Base-by-base conservation (phyloP, 2,797 vertebrate genomes). In the Falco concolor region DNA sequence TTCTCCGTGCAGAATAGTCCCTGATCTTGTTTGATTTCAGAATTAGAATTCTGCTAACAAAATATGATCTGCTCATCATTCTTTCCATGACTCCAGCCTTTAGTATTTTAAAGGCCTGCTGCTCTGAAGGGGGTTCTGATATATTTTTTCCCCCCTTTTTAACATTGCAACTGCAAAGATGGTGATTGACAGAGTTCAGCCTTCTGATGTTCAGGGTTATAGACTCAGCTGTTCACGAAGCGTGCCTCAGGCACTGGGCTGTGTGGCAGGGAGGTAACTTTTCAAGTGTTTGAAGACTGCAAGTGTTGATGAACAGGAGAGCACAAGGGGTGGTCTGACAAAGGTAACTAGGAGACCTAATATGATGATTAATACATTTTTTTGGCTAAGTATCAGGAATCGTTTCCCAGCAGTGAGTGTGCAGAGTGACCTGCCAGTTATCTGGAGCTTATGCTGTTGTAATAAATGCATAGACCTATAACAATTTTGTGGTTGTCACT, bases 21-120 rank as follows among this genome's bases (percentile, higher is more conserved):
- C 50, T 68, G 84, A 61, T 95, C 49, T 79, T 79, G 28, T 88
- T 94, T 87, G 79, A 95, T 91, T 73, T 56, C 49, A 74, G 52
- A 70, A 96, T 95, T 94, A 93, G 90, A 95, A 96, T 95, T 92
- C 92, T 92, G 57, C 78, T 64, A 82, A 92, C 84, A 86, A 93
- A 94, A 89, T 90, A 49, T 2, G 32, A 84, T 82, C 90, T 72
- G 47, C n/a, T 96, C 78, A 68, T 94, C 96, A 96, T 95, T 94
- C 88, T 81, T 92, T 49, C 76, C 54, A 53, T 73, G 70, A 84
- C 67, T 90, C n/a, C 65, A 90, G 53, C 78, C 85, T 89, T 96
- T 86, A 93, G 77, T 88, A 88, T 72, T 96, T 95, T 94, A 86
- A 82, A 95, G 84, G 56, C 78, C 52, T 8, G 12, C 76, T 86